Evolutionary conservation across 1,140 invertebrate genomes (phyloP).

Genomic region (Panulirus ornatus): DNA sequence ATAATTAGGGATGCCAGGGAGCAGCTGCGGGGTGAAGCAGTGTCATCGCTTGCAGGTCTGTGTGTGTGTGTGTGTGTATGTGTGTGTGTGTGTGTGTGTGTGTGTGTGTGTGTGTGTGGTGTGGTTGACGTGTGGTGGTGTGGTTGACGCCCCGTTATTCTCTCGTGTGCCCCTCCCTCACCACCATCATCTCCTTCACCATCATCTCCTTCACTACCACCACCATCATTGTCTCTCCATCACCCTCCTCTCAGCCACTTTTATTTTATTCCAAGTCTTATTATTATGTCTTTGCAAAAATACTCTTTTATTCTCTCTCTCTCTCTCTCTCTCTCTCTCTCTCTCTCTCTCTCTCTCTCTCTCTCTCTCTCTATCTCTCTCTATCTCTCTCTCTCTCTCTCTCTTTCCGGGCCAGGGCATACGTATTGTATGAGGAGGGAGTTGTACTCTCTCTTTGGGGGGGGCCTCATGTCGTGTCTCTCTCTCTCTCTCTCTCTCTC

Average conservation of each 20-base stretch:
- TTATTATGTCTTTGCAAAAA: no score
- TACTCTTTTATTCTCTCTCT: neutral
- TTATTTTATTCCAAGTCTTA: neutral
- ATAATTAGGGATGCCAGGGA: no score
- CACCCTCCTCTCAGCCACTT: neutral
- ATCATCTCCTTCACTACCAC: neutral
- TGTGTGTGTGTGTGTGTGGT: constrained; percentile 4
- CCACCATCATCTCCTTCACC: neutral
- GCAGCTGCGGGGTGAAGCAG: no score
- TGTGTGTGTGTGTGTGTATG: constrained; percentile 19
- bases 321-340: neutral
- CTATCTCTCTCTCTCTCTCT: no score
- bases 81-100: constrained; percentile 18
- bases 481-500: neutral
- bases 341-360: neutral
- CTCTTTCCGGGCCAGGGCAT: no score
- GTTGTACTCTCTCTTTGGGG: neutral
- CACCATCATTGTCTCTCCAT: neutral
- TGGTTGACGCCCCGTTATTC: neutral
- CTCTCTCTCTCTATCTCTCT: no score
- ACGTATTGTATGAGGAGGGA: neutral
- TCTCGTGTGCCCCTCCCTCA: neutral
- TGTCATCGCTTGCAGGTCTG: neutral
- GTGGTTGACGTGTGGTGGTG: neutral
- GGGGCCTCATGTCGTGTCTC: neutral